These are phyloP conservation scores for Glyptemys insculpta DNA, from an alignment of 2,797 vertebrate genomes.

Conservation along the genomic window DNA sequence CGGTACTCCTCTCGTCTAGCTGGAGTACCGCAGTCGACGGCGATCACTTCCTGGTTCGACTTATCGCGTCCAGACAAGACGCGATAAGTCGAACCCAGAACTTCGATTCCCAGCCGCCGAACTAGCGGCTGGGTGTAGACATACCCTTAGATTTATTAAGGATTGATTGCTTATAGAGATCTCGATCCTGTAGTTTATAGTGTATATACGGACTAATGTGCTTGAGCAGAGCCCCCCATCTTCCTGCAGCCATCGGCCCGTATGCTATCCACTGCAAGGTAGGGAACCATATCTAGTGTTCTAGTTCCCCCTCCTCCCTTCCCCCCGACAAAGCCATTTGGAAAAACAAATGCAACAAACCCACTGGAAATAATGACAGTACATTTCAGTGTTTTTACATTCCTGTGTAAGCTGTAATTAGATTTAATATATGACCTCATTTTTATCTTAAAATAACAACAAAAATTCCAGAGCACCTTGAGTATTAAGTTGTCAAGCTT, in stretches of 20 bases:
- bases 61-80: too few relatives aligned
- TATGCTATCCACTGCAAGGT: background rate
- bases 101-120: too few relatives aligned
- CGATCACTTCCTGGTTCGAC: too few relatives aligned
- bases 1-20: too few relatives aligned
- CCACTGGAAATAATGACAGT: background rate
- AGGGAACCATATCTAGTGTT: background rate
- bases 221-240: background rate
- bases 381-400: background rate
- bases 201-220: background rate
- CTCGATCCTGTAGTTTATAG: background rate
- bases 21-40: too few relatives aligned
- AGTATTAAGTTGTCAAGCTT: background rate
- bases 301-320: background rate
- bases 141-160: background rate
- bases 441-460: background rate
- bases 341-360: background rate
- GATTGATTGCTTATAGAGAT: background rate
- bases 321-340: background rate
- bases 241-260: background rate
- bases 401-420: background rate
- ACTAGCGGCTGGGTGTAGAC: too few relatives aligned
- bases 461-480: background rate
- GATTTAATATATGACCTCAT: rapidly evolving
- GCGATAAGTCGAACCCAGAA: too few relatives aligned